Base-by-base conservation (phyloP, 2,113 vertebrate species). In the Cynopterus brachyotis region DNA sequence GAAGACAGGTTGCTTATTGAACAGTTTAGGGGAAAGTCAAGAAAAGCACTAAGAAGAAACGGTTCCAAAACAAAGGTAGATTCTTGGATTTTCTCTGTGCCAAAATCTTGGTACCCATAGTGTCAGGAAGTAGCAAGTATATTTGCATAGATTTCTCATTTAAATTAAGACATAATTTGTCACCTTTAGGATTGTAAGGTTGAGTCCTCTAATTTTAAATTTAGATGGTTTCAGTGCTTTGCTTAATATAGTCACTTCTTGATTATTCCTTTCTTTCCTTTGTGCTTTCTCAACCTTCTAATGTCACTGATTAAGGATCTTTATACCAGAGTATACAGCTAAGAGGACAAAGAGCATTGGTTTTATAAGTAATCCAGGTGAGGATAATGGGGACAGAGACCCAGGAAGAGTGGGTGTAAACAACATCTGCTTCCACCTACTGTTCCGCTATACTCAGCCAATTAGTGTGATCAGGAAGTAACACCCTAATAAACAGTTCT, bases 381-480 rank as follows among this genome's bases (percentile, higher is more conserved):
- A 95, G 60, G 55, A 53, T 28, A 35, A 69, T 0, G 3, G 92
- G 73, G 84, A 60, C 16, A 42, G 83, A 81, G 92, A 37, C 83
- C 59, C 42, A 10, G 88, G 91, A 96, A 91, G 88, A 35, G 60
- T 2, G 30, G 66, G 55, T 16, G 22, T 89, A 75, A 94, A 89
- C 94, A 96, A 85, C 96, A 96, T 73, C 95, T 96, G 97, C 35
- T 35, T 45, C 85, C 50, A 45, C 76, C 42, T 45, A 73, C 89
- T 91, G 95, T 59, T 89, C 40, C 62, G 5, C 70, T 37, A 26
- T 7, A 32, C 50, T 79, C 89, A 57, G 95, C 88, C 90, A 94
- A 96, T 96, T 85, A 96, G 80, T 20, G 60, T 19, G 82, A 94
- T 89, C 94, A 83, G 96, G 91, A 97, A 96, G 95, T 80, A 91